These are phyloP conservation scores for Spondyliosoma cantharus DNA, from an alignment of 2,797 vertebrate species.

Conservation along the genomic window DNA sequence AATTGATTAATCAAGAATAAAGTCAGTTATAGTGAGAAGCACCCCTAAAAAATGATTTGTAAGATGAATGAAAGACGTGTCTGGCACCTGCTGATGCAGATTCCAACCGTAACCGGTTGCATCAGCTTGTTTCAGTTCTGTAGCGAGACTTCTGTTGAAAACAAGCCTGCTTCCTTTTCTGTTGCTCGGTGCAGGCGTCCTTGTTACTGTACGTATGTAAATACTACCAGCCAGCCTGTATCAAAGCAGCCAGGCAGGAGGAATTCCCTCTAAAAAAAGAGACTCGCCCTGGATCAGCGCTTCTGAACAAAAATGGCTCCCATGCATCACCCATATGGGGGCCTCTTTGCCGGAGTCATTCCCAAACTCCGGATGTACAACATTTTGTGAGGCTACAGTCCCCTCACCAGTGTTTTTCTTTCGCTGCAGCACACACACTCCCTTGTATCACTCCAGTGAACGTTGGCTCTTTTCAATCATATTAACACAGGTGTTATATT, in stretches of 20 bases:
- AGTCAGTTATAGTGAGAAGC: no score
- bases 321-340: slow-evolving; percentile 64
- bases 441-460: not conserved
- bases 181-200: slow-evolving; percentile 39
- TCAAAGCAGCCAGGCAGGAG: slow-evolving; percentile 62
- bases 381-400: slow-evolving; percentile 16
- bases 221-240: slow-evolving; percentile 51
- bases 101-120: slow-evolving; percentile 29
- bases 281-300: slow-evolving; percentile 71
- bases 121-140: slow-evolving; percentile 61
- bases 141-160: slow-evolving; percentile 25
- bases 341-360: slow-evolving; percentile 45
- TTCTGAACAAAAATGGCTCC: slow-evolving; percentile 77
- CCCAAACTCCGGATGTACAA: slow-evolving; percentile 50
- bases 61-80: slow-evolving; percentile 6
- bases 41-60: not conserved
- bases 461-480: slow-evolving; percentile 21
- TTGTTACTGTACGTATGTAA: slow-evolving; percentile 68
- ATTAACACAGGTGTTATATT: slow-evolving; percentile 42
- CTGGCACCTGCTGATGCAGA: slow-evolving; percentile 26
- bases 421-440: slow-evolving; percentile 3
- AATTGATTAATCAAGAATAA: no score
- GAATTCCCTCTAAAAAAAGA: slow-evolving; percentile 51
- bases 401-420: not conserved
- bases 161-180: slow-evolving; percentile 48